Evolutionary conservation across 2,113 vertebrate genomes (phyloP), one percentile per base, ranked within the genome.

Genomic region (Hymenochirus boettgeri): DNA sequence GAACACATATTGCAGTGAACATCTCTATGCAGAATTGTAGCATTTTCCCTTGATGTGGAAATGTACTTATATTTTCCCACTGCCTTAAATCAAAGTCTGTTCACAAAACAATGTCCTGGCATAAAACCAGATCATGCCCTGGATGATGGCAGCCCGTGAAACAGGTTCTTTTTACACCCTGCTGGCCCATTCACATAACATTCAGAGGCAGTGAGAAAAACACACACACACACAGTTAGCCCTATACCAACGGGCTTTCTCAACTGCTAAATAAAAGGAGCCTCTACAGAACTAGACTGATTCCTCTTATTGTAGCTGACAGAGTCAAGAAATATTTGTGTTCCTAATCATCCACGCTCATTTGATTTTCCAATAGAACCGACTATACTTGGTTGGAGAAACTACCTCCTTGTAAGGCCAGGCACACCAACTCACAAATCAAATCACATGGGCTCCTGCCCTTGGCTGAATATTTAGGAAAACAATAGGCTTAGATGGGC

Each of bases 1-100:
- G n/a, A n/a, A n/a, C n/a, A n/a, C n/a, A n/a, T n/a, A n/a, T n/a
- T n/a, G n/a, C n/a, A n/a, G n/a, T n/a, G n/a, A n/a, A 31, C 29
- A 31, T 31, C 29, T 31, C 29, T 10, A 31, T 31, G 29, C 29
- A 31, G 10, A 10, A 31, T 31, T 10, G 5, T 6, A 31, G 10
- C 5, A 42, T 15, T 42, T 42, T 42, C 39, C 10, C 39, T 42
- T n/a, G 39, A 42, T n/a, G 39, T 73, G 66, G 45, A 56, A 77
- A 65, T 21, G 25, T 2, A 26, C n/a, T 23, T 13, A 22, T 3
- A 9, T 35, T 57, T 57, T 22, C 26, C 27, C 29, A 21, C 1
- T 57, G 29, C 27, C 17, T 35, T 57, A 15, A 42, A 57, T 57
- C 29, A 57, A 37, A 57, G 18, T 1, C 15, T 19, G n/a, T 3